These are phyloP conservation scores for Scytalopus superciliaris DNA, from an alignment of 2,113 vertebrate genomes.

Conservation along the genomic window DNA sequence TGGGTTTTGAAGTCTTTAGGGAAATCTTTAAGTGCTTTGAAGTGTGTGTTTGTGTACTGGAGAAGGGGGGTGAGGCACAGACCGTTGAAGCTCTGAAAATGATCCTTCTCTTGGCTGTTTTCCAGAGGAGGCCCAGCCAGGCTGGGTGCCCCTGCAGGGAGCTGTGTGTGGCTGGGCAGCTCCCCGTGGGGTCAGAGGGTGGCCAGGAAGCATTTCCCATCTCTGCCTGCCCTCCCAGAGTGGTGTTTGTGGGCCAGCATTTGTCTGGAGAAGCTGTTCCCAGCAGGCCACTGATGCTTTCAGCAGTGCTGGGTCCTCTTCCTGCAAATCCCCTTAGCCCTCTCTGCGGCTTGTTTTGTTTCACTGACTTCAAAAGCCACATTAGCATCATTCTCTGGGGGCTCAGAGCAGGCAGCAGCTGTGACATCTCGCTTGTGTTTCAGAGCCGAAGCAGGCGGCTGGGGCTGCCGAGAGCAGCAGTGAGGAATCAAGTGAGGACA, in stretches of 20 bases:
- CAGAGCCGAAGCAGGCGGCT: slow-evolving; percentile 34
- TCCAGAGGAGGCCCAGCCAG: neutral
- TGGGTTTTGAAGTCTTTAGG: neutral
- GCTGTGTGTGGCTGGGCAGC: neutral
- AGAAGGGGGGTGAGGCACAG: neutral
- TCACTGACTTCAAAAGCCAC: neutral
- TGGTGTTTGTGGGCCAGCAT: neutral
- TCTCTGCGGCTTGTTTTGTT: neutral
- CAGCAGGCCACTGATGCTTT: neutral
- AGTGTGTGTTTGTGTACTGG: neutral
- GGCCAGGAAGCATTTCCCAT: neutral
- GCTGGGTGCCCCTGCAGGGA: neutral
- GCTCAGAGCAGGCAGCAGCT: neutral
- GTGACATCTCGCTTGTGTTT: neutral
- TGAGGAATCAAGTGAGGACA: slow-evolving; percentile 74
- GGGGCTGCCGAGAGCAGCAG: slow-evolving; percentile 59
- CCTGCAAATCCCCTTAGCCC: neutral
- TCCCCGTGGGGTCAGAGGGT: neutral
- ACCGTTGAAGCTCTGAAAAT: neutral
- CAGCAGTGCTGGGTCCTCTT: neutral
- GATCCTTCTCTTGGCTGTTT: neutral
- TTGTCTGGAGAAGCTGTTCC: neutral
- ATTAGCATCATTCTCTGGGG: neutral
- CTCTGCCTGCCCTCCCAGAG: accelerated
- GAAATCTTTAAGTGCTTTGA: slow-evolving; percentile 9